phyloP scores from a whole-genome alignment of 37 sponge, comb jelly and placozoan species.

The Chondrilla cf. caribensis region DNA sequence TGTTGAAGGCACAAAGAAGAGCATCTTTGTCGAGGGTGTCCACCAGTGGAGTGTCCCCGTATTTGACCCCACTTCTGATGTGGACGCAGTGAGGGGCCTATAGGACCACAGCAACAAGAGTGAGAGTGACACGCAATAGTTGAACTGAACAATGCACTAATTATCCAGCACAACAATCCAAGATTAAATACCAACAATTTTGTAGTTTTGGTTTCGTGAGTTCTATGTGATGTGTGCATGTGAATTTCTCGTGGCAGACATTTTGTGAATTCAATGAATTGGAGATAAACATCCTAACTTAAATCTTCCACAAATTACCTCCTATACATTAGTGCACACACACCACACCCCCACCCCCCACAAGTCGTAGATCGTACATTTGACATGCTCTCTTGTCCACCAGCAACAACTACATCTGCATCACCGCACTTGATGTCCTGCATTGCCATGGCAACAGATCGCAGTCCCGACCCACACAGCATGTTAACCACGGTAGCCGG shows the following conservation, averaged over 20 bases:
- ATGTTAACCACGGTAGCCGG: constrained; percentile 86
- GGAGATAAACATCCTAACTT: no score
- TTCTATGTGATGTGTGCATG: no score
- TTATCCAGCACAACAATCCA: no score
- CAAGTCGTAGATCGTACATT: constrained; percentile 63
- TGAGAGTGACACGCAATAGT: neutral
- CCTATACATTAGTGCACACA: no score
- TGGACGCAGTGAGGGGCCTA: constrained; percentile 78
- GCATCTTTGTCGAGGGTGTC: constrained; percentile 87
- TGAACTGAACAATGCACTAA: no score
- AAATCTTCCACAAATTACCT: no score
- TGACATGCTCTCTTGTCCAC: constrained; percentile 97
- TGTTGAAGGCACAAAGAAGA: constrained; percentile 70
- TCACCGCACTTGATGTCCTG: constrained; percentile 74
- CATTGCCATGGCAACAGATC: constrained; percentile 71
- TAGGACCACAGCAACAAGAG: neutral
- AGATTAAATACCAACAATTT: no score
- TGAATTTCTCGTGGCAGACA: no score
- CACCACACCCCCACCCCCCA: no score
- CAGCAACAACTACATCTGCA: constrained; percentile 78
- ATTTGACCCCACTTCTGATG: constrained; percentile 70
- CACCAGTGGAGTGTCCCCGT: constrained; percentile 58
- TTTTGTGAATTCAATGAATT: no score
- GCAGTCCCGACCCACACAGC: constrained; percentile 94
- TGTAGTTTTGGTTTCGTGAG: no score